A percentile compares a stretch with the other conserved stretches of the same genome.
phyloP scores from a whole-genome alignment of 2,797 vertebrate species.

The Adelosebastes latens region DNA sequence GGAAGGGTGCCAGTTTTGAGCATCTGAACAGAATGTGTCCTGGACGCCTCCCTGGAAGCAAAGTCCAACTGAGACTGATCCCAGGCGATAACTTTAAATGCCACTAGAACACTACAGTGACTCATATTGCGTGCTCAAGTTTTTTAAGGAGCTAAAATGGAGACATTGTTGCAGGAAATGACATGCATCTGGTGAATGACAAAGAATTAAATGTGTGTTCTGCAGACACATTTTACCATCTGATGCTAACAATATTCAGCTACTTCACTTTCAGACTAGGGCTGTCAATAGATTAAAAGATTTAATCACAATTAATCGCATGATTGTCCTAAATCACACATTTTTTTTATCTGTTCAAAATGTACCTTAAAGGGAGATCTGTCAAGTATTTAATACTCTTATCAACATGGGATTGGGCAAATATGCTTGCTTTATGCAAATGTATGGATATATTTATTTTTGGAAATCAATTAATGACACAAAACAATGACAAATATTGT shows the following conservation, averaged over 20 bases:
- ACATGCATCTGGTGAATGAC: background rate
- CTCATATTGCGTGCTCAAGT: background rate
- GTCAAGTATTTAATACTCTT: too few relatives aligned
- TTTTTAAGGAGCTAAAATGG: background rate
- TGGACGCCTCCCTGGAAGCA: background rate
- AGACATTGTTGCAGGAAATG: background rate
- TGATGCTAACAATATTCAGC: background rate
- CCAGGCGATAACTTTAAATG: background rate
- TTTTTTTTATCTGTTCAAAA: too few relatives aligned
- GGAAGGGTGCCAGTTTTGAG: background rate
- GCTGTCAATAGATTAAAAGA: too few relatives aligned
- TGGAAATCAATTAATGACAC: too few relatives aligned
- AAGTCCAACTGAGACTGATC: background rate
- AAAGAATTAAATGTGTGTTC: background rate
- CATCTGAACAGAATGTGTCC: background rate
- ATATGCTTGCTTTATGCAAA: too few relatives aligned
- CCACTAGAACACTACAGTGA: background rate
- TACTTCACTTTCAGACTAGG: background rate
- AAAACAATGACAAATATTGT: too few relatives aligned
- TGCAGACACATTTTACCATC: background rate
- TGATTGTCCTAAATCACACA: too few relatives aligned
- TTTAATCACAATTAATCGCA: rapidly evolving
- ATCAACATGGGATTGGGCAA: too few relatives aligned
- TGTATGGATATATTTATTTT: too few relatives aligned
- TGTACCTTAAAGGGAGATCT: too few relatives aligned